phyloP scores from a whole-genome alignment of 2,113 vertebrate genomes.

The Furnarius figulus region DNA sequence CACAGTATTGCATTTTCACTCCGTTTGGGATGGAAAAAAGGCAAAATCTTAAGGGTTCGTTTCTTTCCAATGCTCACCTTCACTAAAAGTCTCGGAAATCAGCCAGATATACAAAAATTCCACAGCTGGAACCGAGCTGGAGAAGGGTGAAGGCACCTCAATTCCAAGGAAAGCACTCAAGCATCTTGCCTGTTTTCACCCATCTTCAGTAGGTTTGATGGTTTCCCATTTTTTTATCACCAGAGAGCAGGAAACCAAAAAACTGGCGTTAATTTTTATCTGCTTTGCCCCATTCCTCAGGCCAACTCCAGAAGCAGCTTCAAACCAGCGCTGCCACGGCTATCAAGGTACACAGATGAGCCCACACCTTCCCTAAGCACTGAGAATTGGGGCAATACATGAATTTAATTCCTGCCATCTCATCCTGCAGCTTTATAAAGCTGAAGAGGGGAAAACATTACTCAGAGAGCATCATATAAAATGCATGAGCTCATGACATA shows the following conservation, averaged over 20 bases:
- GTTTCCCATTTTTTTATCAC: not conserved
- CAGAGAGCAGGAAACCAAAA: not conserved
- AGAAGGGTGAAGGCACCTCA: not conserved
- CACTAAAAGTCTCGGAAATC: not conserved
- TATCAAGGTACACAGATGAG: not conserved
- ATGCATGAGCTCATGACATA: not conserved
- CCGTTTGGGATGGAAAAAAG: not conserved
- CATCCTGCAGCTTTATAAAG: not conserved
- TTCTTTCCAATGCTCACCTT: not conserved
- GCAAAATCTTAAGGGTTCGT: not conserved
- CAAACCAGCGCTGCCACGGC: fast-evolving
- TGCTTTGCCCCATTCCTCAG: not conserved
- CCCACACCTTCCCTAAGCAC: not conserved
- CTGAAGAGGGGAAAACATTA: not conserved
- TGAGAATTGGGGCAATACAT: not conserved
- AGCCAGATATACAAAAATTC: not conserved
- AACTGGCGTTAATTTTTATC: fast-evolving
- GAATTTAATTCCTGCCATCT: not conserved
- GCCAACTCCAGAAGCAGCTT: not conserved
- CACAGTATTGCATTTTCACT: not conserved
- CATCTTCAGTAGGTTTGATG: not conserved
- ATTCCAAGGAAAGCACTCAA: not conserved
- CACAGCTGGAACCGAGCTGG: not conserved
- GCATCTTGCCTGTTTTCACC: not conserved
- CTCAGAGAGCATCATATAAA: not conserved